Evolutionary conservation across 1,140 invertebrate species (phyloP), one percentile per base, ranked within the genome.

Genomic region (Camponotus floridanus): DNA sequence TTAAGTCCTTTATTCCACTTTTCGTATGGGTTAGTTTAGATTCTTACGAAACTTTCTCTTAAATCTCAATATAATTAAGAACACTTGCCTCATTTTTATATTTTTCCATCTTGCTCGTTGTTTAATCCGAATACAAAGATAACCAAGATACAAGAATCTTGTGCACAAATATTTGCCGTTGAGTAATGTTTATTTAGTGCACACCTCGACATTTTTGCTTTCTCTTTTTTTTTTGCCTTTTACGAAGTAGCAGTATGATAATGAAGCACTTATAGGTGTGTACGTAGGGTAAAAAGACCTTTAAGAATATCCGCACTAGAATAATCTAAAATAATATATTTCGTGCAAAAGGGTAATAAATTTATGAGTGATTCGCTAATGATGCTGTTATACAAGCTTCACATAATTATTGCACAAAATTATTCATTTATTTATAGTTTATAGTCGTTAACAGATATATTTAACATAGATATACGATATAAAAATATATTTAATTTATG

Each of bases 261-360:
- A 42, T 15, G 39, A 31, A 71, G 45, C n/a, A 31, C 31, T 26
- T 33, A 51, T 51, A 51, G 1, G 18, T 21, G 70, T 42, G 64
- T 45, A 21, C 36, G 18, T 15, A 74, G 26, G 0, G 70, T 76
- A 55, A 71, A 70, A 61, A 0, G 15, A 1, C 15, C 18, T 51
- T 15, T 55, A 55, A 42, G n/a, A n/a, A 80, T 57, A 73, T 15
- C 26, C 9, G 70, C 6, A 36, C 33, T 79, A 71, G 71, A 78
- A 68, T 36, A 55, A 79, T 73, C 26, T 26, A 26, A 86, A 86
- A 87, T 86, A 86, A 87, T 87, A 18, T 18, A 79, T 11, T 13
- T 86, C 33, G n/a, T 42, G 31, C 36, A 18, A 33, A 73, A 39
- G 57, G 51, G 21, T 33, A 21, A 55, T 59, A 21, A 59, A 87